These are phyloP conservation scores for Falco berigora DNA, from an alignment of 2,797 vertebrate species.

Conservation along the genomic window DNA sequence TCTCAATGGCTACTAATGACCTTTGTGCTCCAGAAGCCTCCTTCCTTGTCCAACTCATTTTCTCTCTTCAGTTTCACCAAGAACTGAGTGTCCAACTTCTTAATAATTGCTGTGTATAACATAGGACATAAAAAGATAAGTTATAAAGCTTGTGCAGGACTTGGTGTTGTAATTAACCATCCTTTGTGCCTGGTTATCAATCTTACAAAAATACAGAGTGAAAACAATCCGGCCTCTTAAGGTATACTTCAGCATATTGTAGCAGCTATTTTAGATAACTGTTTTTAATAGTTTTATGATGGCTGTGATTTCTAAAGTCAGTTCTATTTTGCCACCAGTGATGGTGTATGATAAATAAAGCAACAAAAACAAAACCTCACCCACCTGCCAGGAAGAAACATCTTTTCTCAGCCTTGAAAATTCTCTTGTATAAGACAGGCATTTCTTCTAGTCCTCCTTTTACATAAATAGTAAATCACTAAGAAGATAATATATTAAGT, in stretches of 20 bases:
- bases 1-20: background rate
- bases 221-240: constrained; percentile 8
- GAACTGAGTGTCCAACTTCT: background rate
- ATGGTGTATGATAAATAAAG: background rate
- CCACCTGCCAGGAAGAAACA: background rate
- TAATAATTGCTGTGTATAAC: background rate
- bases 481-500: background rate
- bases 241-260: constrained; percentile 53
- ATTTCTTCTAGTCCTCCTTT: background rate
- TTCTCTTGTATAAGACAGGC: background rate
- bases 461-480: background rate
- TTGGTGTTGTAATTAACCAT: constrained; percentile 40
- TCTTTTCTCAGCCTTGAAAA: background rate
- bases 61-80: background rate
- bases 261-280: constrained; percentile 56
- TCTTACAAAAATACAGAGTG: background rate
- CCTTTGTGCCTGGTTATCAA: background rate
- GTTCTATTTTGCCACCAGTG: background rate
- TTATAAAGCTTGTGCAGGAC: constrained; percentile 39
- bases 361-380: background rate
- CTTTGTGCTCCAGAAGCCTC: background rate
- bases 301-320: background rate
- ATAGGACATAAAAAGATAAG: constrained; percentile 3
- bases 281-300: constrained; percentile 18
- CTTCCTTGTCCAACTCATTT: background rate